These are phyloP conservation scores for Rousettus madagascariensis DNA, from an alignment of 2,797 vertebrate species.

Conservation along the genomic window DNA sequence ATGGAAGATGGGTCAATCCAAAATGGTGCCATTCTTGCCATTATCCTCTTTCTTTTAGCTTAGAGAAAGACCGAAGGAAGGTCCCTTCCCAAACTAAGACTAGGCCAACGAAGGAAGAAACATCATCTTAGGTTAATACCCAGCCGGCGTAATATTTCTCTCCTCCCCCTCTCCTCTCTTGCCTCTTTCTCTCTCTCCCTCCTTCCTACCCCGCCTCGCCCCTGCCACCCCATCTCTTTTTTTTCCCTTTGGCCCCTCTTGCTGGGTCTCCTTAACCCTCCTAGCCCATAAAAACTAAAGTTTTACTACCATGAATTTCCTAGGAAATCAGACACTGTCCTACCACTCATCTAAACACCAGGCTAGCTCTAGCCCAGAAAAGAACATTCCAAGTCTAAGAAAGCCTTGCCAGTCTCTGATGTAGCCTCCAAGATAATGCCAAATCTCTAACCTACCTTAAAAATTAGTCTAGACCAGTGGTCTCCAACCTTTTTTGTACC, in stretches of 20 bases:
- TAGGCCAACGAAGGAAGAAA: background rate
- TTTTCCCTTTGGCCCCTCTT: background rate
- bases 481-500: too few species aligned
- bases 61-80: background rate
- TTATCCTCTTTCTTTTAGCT: background rate
- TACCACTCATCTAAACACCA: too few species aligned
- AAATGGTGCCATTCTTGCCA: background rate
- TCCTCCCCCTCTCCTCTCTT: background rate
- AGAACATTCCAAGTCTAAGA: background rate
- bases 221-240: too few species aligned
- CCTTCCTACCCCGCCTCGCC: rapidly evolving
- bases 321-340: background rate
- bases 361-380: background rate
- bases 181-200: background rate
- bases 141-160: background rate
- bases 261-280: background rate
- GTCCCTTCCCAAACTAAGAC: background rate
- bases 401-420: background rate
- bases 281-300: background rate
- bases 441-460: background rate
- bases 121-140: background rate
- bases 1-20: background rate
- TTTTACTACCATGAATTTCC: background rate
- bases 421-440: background rate
- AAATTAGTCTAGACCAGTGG: background rate